These are phyloP conservation scores for Eupithecia pulchellata DNA, from an alignment of 2,888 invertebrate species.

Conservation along the genomic window DNA sequence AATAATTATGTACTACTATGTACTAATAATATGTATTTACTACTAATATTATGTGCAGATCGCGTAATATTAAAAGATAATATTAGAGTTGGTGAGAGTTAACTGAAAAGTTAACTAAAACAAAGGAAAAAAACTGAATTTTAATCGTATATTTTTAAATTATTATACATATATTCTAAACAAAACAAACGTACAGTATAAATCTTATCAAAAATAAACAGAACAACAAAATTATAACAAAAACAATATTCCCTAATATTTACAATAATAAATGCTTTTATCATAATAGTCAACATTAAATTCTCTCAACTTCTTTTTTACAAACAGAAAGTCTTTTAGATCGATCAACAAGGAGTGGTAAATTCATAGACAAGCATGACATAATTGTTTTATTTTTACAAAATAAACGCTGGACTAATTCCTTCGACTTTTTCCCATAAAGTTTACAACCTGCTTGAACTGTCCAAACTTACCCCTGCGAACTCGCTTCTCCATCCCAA, in stretches of 20 bases:
- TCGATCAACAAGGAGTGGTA: background rate
- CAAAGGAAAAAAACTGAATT: background rate
- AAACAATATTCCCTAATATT: background rate
- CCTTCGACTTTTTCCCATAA: conserved; percentile 73
- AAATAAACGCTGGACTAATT: conserved; percentile 51
- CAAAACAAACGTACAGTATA: conserved; percentile 34
- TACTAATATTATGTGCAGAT: too few relatives aligned
- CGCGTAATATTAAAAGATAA: too few relatives aligned
- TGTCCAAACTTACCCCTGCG: conserved; percentile 71
- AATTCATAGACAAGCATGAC: background rate
- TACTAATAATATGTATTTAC: too few relatives aligned
- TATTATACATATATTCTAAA: conserved; percentile 2
- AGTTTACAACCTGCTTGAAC: conserved; percentile 75
- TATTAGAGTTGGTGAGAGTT: too few relatives aligned
- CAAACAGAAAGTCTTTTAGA: background rate
- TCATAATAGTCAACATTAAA: background rate
- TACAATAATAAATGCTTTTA: background rate
- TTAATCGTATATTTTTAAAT: background rate
- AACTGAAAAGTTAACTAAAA: background rate
- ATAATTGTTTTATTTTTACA: background rate
- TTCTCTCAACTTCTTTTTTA: background rate
- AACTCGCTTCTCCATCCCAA: conserved; percentile 64
- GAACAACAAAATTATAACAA: conserved; percentile 11
- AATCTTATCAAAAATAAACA: conserved; percentile 13
- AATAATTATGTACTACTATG: too few relatives aligned